Evolutionary conservation across 1,140 invertebrate species (phyloP), one percentile per base, ranked within the genome.

Genomic region (Bombus terrestris): DNA sequence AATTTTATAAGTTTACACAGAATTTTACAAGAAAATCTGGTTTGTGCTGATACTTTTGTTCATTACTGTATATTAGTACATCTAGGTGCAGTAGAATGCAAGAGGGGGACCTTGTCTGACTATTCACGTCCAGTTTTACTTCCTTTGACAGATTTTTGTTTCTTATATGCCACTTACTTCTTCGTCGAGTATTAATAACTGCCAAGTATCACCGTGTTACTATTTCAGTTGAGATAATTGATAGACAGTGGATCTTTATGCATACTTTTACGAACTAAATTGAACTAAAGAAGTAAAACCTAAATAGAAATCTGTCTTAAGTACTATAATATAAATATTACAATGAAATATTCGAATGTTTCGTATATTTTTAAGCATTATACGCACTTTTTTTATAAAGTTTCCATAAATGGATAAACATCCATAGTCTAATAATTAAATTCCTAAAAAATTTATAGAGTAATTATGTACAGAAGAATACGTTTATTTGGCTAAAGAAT

Each of bases 1-100:
- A 62, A 13, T 62, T n/a, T n/a, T 62, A 28, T n/a, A 62, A n/a
- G 4, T n/a, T 62, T 62, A 62, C 59, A n/a, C 28, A 28, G 28
- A 62, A n/a, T n/a, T 62, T 62, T 62, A 62, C 59, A n/a, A 1
- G 59, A n/a, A 62, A 62, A 28, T n/a, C 28, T n/a, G 25, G 28
- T n/a, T 62, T n/a, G 10, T 62, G 59, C 1, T 62, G 59, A 62
- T 62, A 62, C 13, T 62, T 62, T n/a, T 62, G 28, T 62, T 62
- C 59, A 62, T 62, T 62, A 5, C 59, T 41, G 68, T 77, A 66
- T 66, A 66, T 66, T 66, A 66, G 64, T 32, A 84, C 53, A 79
- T 84, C 47, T 84, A 84, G 68, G 53, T 53, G 53, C 47, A 72
- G 28, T 81, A 73, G 69, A 81, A 32, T 32, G 43, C 78, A n/a